Conservation (phyloP, 2,888 invertebrate genomes). For the Mythimna impura region DNA sequence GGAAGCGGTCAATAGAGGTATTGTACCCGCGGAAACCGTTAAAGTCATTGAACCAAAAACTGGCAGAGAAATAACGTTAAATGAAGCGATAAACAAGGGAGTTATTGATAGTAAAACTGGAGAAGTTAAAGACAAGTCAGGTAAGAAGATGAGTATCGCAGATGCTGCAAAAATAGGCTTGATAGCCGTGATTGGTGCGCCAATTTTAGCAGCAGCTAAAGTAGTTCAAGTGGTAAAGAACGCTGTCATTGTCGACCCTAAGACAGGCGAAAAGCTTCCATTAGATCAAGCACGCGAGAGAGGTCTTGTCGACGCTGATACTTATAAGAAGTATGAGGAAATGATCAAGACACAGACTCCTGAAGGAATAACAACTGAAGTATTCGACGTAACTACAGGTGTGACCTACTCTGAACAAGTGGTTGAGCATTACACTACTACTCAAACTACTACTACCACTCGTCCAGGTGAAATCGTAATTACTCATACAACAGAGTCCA, state of each 20-base stretch:
- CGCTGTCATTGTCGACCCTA: conserved; percentile 92
- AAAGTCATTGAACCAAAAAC: conserved; percentile 93
- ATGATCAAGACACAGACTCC: conserved; percentile 62
- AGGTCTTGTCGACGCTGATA: conserved; percentile 91
- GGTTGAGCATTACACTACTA: conserved; percentile 57
- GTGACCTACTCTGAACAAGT: conserved; percentile 52
- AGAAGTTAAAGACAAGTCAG: conserved; percentile 92
- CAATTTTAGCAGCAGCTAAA: conserved; percentile 93
- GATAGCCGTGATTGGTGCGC: conserved; percentile 93
- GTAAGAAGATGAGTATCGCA: conserved; percentile 92
- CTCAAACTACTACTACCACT: conserved; percentile 59
- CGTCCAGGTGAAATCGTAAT: conserved; percentile 63
- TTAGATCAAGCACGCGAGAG: conserved; percentile 93
- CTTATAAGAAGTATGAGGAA: conserved; percentile 72
- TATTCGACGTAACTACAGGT: conserved; percentile 47
- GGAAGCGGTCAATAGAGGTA: conserved; percentile 93
- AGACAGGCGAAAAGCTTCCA: conserved; percentile 93
- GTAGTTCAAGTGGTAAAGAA: conserved; percentile 91
- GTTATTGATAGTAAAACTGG: conserved; percentile 93
- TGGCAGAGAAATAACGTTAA: conserved; percentile 92
- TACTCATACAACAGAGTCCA: conserved; percentile 68
- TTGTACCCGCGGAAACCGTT: conserved; percentile 92
- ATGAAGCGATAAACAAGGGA: conserved; percentile 94
- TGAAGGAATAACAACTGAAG: conserved; percentile 44
- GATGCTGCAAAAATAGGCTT: conserved; percentile 95